phyloP scores from a whole-genome alignment of 2,113 vertebrate genomes.

The Indicator indicator region DNA sequence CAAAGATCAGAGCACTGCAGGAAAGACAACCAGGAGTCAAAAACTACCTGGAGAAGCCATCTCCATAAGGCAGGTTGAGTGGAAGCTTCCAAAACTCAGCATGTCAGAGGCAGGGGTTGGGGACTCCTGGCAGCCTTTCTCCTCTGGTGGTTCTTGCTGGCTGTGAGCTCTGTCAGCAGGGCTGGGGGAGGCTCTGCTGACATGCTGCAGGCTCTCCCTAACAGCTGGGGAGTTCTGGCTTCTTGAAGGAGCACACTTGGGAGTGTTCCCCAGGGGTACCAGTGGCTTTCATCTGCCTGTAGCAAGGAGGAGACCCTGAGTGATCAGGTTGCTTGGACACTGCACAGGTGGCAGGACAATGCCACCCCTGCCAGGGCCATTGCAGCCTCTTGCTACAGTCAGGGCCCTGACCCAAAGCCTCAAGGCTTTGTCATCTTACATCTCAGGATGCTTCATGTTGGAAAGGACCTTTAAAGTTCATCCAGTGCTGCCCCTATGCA shows the following conservation, averaged over 20 bases:
- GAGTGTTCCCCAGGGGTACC: not conserved
- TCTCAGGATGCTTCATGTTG: not conserved
- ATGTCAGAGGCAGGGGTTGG: not conserved
- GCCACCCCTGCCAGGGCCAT: not conserved
- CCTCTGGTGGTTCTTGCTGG: not conserved
- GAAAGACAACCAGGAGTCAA: not conserved
- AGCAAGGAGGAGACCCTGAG: not conserved
- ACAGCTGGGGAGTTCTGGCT: not conserved
- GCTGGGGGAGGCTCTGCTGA: not conserved
- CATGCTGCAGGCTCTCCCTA: not conserved
- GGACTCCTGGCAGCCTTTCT: not conserved
- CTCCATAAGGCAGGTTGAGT: not conserved
- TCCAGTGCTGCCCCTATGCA: too few species aligned
- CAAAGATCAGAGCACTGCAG: not conserved
- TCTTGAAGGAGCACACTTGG: not conserved
- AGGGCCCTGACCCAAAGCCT: not conserved
- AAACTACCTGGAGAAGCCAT: not conserved
- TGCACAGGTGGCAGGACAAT: not conserved
- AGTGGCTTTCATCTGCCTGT: not conserved
- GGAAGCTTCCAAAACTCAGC: not conserved
- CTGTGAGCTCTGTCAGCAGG: not conserved
- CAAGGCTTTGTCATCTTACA: not conserved
- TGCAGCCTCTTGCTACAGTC: not conserved
- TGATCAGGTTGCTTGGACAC: not conserved
- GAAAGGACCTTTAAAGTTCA: too few species aligned